phyloP scores from a whole-genome alignment of 2,888 invertebrate genomes.

The Girardia tigrina region DNA sequence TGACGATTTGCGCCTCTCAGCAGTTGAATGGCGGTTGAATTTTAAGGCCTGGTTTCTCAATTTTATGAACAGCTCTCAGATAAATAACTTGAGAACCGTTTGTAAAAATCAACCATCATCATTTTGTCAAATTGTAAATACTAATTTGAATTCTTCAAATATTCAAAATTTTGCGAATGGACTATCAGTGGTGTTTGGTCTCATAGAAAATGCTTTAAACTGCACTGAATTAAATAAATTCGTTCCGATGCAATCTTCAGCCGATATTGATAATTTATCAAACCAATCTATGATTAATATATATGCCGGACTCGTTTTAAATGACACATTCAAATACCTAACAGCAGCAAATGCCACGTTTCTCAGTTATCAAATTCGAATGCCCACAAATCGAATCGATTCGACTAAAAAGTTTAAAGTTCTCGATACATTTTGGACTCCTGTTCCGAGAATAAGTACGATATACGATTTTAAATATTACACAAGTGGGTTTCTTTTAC shows the following conservation, averaged over 20 bases:
- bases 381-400: conserved; percentile 32
- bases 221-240: conserved; percentile 30
- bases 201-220: background rate
- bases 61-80: background rate
- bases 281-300: background rate
- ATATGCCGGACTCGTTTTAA: conserved; percentile 31
- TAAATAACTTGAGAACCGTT: background rate
- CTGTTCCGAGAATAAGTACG: background rate
- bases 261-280: conserved; percentile 23
- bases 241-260: conserved; percentile 24
- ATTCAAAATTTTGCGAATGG: background rate
- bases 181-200: background rate
- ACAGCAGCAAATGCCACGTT: background rate
- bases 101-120: background rate
- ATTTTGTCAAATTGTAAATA: background rate
- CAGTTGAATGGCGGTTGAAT: conserved; percentile 24
- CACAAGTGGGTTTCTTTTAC: conserved; percentile 25
- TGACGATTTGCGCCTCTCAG: background rate
- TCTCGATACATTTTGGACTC: conserved; percentile 33
- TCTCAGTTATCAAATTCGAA: conserved; percentile 29
- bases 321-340: background rate
- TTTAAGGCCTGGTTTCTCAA: background rate
- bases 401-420: conserved; percentile 37
- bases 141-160: background rate
- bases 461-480: conserved; percentile 32